Conservation (phyloP, 2,888 invertebrate genomes). For the Trachelus stipa region DNA sequence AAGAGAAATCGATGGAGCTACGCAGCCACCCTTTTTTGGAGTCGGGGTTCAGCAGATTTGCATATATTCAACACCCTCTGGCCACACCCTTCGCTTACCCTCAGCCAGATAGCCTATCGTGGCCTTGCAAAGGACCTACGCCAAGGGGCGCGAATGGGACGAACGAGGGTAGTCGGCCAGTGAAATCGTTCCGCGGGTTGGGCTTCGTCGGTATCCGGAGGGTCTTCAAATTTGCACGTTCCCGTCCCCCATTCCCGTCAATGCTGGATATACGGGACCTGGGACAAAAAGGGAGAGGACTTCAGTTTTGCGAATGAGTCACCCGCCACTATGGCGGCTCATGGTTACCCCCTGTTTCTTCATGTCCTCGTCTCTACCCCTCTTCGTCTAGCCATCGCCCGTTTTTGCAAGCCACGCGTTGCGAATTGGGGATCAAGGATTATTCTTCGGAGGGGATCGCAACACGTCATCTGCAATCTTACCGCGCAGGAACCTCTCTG, state of each 20-base stretch:
- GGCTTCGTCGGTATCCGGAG: not conserved
- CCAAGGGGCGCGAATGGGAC: not conserved
- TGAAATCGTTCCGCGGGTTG: not conserved
- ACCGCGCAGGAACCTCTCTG: not conserved
- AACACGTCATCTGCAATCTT: not conserved
- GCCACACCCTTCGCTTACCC: conserved; percentile 48
- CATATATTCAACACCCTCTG: conserved; percentile 17
- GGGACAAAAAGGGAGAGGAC: conserved; percentile 4
- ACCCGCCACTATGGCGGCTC: conserved; percentile 4
- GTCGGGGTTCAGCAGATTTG: not conserved
- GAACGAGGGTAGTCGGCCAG: conserved; percentile 10
- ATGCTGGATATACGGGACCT: not conserved
- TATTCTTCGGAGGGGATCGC: not conserved
- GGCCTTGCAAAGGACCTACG: not conserved
- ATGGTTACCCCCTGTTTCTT: not conserved
- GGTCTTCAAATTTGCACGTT: not conserved
- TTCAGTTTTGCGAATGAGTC: conserved; percentile 9
- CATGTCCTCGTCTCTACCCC: not conserved
- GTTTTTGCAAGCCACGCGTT: not conserved
- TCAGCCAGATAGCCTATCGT: not conserved
- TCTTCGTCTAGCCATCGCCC: not conserved
- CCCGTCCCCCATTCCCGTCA: not conserved
- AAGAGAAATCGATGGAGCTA: conserved; percentile 64
- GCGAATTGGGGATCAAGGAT: conserved; percentile 2
- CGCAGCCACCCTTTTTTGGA: conserved; percentile 33